Base-by-base conservation (phyloP, 2,113 vertebrate genomes). In the Formicarius rufipectus region DNA sequence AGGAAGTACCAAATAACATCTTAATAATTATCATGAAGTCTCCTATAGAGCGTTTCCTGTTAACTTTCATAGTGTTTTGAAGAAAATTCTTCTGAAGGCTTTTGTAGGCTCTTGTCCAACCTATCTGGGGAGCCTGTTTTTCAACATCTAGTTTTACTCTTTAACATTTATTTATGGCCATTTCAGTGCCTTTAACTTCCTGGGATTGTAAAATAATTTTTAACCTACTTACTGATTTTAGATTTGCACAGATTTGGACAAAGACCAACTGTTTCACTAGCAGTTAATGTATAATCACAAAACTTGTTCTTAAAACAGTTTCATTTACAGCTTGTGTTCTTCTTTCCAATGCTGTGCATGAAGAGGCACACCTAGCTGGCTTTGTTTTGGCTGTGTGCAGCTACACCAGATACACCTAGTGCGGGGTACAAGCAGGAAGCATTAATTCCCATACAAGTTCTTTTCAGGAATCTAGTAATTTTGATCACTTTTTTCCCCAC, bases 11-110 rank as follows among this genome's bases (percentile, higher is more conserved):
- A 77, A 87, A 83, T 49, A 91, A 69, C 63, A 67, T 74, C 89
- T 91, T 96, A 39, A 55, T 83, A 93, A 87, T 95, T 76, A 88
- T 87, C 39, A 67, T 58, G 75, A 93, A 91, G 55, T 78, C 82
- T 95, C 91, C 85, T 93, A 93, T 94, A 90, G 82, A 78, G 93
- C 0, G 1, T 90, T 95, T 94, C 87, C 91, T 94, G 72, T 87
- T 88, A 94, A 96, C 77, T 90, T 95, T 88, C 75, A 23, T 23
- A n/a, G 42, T 94, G 87, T 96, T 97, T 90, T 95, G 87, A 86
- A 90, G 88, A 95, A 93, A 94, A 96, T 87, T 93, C 90, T 95
- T 95, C 68, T 49, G 55, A 88, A 95, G 56, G 90, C 72, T 97
- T 96, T 94, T 91, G 44, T 93, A 96, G 93, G 93, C 93, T 94